These are phyloP conservation scores for Mimumesa dahlbomi DNA, from an alignment of 2,888 invertebrate species.

Conservation along the genomic window DNA sequence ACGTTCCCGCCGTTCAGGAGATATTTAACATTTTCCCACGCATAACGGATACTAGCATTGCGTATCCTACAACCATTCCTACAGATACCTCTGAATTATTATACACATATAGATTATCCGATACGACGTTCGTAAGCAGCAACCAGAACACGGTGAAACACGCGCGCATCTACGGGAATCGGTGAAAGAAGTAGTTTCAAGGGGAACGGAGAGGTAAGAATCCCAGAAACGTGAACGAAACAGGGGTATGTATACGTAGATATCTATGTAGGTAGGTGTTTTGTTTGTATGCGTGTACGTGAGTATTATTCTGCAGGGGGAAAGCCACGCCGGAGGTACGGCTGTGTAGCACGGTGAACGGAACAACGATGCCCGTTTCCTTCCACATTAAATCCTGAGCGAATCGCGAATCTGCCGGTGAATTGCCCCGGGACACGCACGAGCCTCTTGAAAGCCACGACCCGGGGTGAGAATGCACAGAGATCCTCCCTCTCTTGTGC, in stretches of 20 bases:
- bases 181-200: not conserved
- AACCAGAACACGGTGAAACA: slow-evolving; percentile 32
- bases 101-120: slow-evolving; percentile 47
- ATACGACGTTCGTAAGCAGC: slow-evolving; percentile 38
- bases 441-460: slow-evolving; percentile 29
- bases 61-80: slow-evolving; percentile 1
- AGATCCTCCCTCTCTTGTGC: too few relatives aligned
- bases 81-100: slow-evolving; percentile 49
- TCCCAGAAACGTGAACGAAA: slow-evolving; percentile 45
- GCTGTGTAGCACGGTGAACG: slow-evolving; percentile 56
- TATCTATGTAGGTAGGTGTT: too few relatives aligned
- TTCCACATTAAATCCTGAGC: slow-evolving; percentile 73
- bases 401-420: slow-evolving; percentile 69
- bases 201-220: slow-evolving; percentile 7
- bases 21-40: slow-evolving; percentile 44
- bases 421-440: slow-evolving; percentile 76
- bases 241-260: not conserved
- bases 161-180: too few relatives aligned
- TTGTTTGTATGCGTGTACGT: not conserved
- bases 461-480: slow-evolving; percentile 46
- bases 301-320: slow-evolving; percentile 42
- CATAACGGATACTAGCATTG: slow-evolving; percentile 2
- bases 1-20: too few relatives aligned
- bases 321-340: slow-evolving; percentile 40
- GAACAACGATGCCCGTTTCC: slow-evolving; percentile 73